Conservation (phyloP, 2,113 vertebrate species). For the Stegastes partitus region DNA sequence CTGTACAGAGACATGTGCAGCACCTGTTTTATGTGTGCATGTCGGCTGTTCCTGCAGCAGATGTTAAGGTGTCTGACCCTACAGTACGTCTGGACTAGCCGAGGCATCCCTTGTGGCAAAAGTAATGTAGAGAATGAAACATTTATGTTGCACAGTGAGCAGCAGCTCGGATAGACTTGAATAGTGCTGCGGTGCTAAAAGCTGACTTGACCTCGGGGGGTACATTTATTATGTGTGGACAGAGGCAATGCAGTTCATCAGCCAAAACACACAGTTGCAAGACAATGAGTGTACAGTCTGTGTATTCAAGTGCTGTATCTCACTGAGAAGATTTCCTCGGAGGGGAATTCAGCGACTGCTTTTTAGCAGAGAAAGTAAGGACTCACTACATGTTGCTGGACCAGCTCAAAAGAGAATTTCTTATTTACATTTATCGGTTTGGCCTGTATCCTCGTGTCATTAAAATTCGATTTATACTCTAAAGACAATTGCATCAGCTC, state of each 20-base stretch:
- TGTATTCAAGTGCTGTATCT: background rate
- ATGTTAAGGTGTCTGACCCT: constrained; percentile 40
- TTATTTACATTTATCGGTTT: constrained; percentile 17
- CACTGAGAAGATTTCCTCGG: background rate
- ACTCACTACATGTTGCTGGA: background rate
- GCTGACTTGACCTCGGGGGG: background rate
- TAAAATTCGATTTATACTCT: constrained; percentile 34
- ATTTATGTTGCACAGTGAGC: no score
- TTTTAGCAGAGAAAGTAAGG: background rate
- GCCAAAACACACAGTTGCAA: background rate
- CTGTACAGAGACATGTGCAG: constrained; percentile 8
- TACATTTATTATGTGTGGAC: background rate
- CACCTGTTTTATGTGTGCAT: constrained; percentile 44
- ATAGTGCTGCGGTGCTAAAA: background rate
- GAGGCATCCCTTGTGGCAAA: background rate
- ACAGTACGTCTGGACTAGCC: constrained; percentile 7
- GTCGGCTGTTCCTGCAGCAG: constrained; percentile 17
- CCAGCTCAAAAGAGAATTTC: background rate
- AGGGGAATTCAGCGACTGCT: background rate
- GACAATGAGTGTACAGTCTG: background rate
- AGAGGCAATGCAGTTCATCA: background rate
- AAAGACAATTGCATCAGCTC: constrained; percentile 16
- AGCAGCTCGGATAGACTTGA: background rate
- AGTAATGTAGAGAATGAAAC: background rate
- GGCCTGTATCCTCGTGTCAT: background rate